Base-by-base conservation (phyloP, 2,113 vertebrate genomes). In the Epinephelus lanceolatus region DNA sequence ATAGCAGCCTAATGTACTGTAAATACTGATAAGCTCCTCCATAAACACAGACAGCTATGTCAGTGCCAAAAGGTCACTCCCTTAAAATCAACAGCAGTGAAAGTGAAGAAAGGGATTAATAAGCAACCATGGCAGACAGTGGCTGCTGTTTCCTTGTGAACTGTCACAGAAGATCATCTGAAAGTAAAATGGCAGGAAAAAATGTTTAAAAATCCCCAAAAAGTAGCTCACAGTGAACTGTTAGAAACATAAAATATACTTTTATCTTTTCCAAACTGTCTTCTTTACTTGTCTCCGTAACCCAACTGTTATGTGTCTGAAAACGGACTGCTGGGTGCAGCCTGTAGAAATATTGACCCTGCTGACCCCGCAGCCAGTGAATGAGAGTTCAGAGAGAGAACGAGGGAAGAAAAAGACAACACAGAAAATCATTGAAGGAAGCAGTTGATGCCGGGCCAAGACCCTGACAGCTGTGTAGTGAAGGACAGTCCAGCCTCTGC, bases 381-480 rank as follows among this genome's bases (percentile, higher is more conserved):
- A 87, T 67, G 49, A 87, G 69, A 86, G 57, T 60, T 78, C 55
- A 80, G 40, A 83, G 60, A 56, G 37, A 63, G 18, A 52, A 30
- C 6, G 51, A 2, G 68, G 19, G 63, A 18, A 0, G 19, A 30
- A 19, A 49, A 59, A 77, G 49, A 67, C 4, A 55, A 74, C 10
- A 75, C 25, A 74, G 40, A 66, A 47, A 75, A 60, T 73, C 71
- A 68, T 10, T 69, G 72, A 86, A 71, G 55, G 72, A 67, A 66
- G 72, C 57, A 42, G 51, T 47, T 18, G 81, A 83, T 69, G 59
- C 75, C 1, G 57, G 68, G 86, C 80, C 80, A 78, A 68, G 69
- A 68, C 49, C 67, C 59, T 59, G 83, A 85, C 83, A 89, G 89
- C 90, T 90, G 88, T 80, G 86, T 33, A 52, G n/a, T 66, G 70